Base-by-base conservation (phyloP, 2,797 vertebrate species). In the Chaunax sp. region DNA sequence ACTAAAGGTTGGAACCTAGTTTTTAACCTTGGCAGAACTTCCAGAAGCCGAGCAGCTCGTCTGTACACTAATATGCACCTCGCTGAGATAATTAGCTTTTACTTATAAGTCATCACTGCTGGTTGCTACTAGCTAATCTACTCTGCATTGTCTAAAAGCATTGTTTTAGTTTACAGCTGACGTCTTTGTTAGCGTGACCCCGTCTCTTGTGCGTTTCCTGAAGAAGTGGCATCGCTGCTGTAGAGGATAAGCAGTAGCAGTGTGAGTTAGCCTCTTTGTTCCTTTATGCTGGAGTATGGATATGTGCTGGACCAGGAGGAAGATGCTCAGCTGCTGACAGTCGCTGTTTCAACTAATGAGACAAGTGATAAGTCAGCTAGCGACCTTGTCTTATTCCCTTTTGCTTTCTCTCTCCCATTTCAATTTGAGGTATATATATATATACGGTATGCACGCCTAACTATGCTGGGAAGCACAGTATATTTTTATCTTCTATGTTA, bases 11-110 rank as follows among this genome's bases (percentile, higher is more conserved):
- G 68, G 67, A 68, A 35, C 76, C 23, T 82, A 88, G 80, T 86
- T 84, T 82, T 87, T 75, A 87, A 88, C 88, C 87, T 86, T 87
- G 82, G 72, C 82, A 69, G 78, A 87, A 84, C 43, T 88, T 86
- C 53, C 35, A 38, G 66, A 40, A 63, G 72, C 81, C 40, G 38
- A 68, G 19, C 69, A 10, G 71, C 82, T 83, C 75, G 5, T 82
- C 47, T 63, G 53, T 74, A 38, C 72, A 69, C 77, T 83, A 81
- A 79, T 79, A 72, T 7, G 74, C 75, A 23, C 69, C 87, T 73
- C 54, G 2, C 82, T 28, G 78, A 69, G 80, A 79, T 85, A 85
- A 79, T 84, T 84, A 75, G 64, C 74, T 81, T 69, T 78, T 55
- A 66, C 78, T 84, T 87, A 81, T 69, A 78, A 75, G 73, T 76